Conservation (phyloP, 2,888 invertebrate genomes). For the Meliscaeva auricollis region DNA sequence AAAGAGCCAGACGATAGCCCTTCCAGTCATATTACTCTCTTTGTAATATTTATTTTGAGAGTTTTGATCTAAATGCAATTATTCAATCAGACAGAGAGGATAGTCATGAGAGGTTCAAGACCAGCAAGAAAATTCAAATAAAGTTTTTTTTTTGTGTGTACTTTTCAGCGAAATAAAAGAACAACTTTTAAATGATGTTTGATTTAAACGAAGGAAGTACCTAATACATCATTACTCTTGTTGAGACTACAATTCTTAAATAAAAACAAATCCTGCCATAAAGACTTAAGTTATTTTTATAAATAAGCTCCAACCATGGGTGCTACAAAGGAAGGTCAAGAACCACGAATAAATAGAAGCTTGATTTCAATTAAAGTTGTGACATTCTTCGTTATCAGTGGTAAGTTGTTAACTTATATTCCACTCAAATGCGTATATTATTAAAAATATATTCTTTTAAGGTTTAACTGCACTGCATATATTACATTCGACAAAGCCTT, state of each 20-base stretch:
- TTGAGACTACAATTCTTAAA: constrained; percentile 45
- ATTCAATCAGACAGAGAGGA: constrained; percentile 37
- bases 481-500: constrained; percentile 88
- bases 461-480: constrained; percentile 93
- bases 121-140: not conserved
- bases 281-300: constrained; percentile 56
- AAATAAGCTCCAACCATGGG: constrained; percentile 79
- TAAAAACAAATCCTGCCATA: constrained; percentile 66
- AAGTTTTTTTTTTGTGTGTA: not conserved
- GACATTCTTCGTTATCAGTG: constrained; percentile 92
- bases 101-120: not conserved
- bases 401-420: constrained; percentile 83
- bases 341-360: constrained; percentile 87
- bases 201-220: constrained; percentile 40
- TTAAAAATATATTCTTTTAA: constrained; percentile 81
- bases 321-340: constrained; percentile 79
- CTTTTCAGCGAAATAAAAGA: constrained; percentile 37
- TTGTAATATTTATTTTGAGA: not conserved
- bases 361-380: constrained; percentile 92
- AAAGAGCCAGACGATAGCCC: constrained; percentile 54
- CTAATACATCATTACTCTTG: constrained; percentile 34
- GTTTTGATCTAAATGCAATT: constrained; percentile 32
- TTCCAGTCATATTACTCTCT: constrained; percentile 20
- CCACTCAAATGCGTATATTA: no score
- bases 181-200: constrained; percentile 49